These are phyloP conservation scores for Alloscopus bannaensis DNA, from an alignment of 2,888 invertebrate genomes.

Conservation along the genomic window DNA sequence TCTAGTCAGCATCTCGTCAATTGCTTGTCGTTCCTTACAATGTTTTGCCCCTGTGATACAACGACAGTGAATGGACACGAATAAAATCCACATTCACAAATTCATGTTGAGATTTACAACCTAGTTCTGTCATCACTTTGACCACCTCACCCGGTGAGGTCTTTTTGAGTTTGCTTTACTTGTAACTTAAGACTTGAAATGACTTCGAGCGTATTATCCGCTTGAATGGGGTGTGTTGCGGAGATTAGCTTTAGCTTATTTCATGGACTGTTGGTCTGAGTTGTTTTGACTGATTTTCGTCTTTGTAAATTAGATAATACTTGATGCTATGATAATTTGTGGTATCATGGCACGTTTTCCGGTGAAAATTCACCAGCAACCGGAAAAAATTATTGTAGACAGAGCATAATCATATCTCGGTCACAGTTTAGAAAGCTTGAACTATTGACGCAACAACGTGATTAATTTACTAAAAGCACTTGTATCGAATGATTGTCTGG, in stretches of 20 bases:
- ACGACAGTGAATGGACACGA: too few relatives aligned
- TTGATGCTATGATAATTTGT: conserved; percentile 29
- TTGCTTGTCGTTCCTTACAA: too few relatives aligned
- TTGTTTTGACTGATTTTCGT: conserved; percentile 60
- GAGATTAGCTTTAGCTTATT: conserved; percentile 36
- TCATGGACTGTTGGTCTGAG: conserved; percentile 41
- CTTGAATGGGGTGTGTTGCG: conserved; percentile 33
- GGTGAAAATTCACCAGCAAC: conserved; percentile 37
- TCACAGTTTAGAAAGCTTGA: too few relatives aligned
- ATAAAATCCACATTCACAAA: too few relatives aligned
- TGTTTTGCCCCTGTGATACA: too few relatives aligned
- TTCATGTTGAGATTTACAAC: conserved; percentile 62
- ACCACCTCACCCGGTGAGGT: conserved; percentile 58
- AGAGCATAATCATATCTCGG: too few relatives aligned
- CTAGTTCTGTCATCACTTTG: conserved; percentile 69
- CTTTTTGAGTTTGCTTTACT: conserved; percentile 55
- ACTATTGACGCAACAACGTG: too few relatives aligned
- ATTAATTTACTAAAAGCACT: too few relatives aligned
- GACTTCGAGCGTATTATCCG: conserved; percentile 54
- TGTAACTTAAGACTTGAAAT: conserved; percentile 40
- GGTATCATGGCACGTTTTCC: conserved; percentile 50
- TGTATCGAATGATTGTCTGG: too few relatives aligned
- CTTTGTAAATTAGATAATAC: conserved; percentile 21
- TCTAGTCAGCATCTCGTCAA: too few relatives aligned
- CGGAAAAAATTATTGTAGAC: too few relatives aligned